Percentiles rank a stretch among this genome's conserved stretches.
phyloP scores from a whole-genome alignment of 2,888 invertebrate genomes.

The Sesia bembeciformis region DNA sequence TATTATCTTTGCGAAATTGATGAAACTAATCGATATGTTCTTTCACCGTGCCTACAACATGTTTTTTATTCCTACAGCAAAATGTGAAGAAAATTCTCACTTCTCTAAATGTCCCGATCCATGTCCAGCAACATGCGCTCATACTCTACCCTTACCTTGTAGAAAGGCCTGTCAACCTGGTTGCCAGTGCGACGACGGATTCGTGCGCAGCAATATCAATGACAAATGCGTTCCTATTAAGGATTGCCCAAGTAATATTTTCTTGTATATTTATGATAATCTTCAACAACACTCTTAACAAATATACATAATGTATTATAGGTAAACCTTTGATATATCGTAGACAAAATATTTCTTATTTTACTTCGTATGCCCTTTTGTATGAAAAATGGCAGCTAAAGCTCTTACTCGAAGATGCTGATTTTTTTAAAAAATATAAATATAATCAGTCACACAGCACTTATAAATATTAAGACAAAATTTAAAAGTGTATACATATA shows the following conservation, averaged over 20 bases:
- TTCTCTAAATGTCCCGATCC: background rate
- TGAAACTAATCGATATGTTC: background rate
- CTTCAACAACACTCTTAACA: constrained; percentile 1
- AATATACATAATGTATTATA: constrained; percentile 1
- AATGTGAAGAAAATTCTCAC: background rate
- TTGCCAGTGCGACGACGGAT: constrained; percentile 1
- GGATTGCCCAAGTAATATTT: background rate
- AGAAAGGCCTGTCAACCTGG: background rate
- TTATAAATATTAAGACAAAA: no score
- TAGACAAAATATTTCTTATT: no score
- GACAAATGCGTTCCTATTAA: constrained; percentile 1
- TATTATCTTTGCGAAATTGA: no score
- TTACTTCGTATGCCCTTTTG: no score
- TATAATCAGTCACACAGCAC: no score
- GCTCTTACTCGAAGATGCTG: no score
- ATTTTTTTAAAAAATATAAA: no score
- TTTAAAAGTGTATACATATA: no score
- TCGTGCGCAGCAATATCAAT: constrained; percentile 1
- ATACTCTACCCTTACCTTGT: constrained; percentile 1
- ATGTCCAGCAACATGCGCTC: constrained; percentile 3
- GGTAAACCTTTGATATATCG: no score
- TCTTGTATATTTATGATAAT: background rate
- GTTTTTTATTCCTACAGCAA: no score
- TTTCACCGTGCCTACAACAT: no score
- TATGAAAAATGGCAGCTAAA: no score